phyloP scores from a whole-genome alignment of 2,113 vertebrate genomes.

The Sylvietta virens region DNA sequence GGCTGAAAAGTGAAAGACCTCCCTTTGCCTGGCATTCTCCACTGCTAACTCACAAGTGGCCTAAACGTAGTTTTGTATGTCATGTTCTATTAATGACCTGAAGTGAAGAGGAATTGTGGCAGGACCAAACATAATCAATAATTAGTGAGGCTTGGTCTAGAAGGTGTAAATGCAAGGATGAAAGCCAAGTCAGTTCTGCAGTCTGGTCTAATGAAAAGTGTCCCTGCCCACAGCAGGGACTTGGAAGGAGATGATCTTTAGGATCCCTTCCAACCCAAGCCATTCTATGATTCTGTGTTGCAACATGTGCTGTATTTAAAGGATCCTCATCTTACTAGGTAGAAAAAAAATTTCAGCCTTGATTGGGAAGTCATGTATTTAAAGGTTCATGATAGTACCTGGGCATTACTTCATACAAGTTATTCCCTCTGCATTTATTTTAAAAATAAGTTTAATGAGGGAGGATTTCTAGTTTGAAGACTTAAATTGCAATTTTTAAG shows the following conservation, averaged over 20 bases:
- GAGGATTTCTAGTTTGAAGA: background rate
- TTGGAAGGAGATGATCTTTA: background rate
- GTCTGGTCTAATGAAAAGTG: background rate
- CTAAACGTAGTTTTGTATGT: background rate
- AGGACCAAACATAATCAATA: background rate
- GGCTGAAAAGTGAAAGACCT: background rate
- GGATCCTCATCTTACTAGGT: background rate
- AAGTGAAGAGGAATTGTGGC: background rate
- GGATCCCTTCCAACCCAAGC: background rate
- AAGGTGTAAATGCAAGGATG: background rate
- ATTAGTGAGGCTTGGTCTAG: background rate
- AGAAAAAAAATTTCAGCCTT: background rate
- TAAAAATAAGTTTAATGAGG: background rate
- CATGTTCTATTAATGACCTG: background rate
- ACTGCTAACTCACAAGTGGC: background rate
- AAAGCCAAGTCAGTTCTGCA: background rate
- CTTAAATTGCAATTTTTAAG: background rate
- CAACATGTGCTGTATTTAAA: background rate
- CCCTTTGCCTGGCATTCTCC: background rate
- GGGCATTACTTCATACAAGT: background rate
- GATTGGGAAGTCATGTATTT: background rate
- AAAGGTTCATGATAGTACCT: background rate
- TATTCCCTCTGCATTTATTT: background rate
- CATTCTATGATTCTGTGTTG: background rate
- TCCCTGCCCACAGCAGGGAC: background rate